These are phyloP conservation scores for Trididemnum miniatum DNA, from an alignment of 23 tunicate genomes.

Conservation along the genomic window DNA sequence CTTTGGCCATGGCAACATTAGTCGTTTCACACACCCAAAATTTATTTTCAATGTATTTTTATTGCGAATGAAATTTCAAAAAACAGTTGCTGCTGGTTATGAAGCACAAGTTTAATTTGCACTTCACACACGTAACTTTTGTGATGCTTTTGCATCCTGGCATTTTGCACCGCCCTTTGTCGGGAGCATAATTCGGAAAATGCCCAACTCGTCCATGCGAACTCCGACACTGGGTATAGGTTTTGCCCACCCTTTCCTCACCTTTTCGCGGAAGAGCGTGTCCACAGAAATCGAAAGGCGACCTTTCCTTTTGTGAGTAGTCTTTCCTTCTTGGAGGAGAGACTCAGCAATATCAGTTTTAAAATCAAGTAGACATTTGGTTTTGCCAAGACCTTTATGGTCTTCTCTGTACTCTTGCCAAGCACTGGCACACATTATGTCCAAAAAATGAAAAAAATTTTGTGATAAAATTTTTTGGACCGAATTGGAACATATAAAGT, in stretches of 20 bases:
- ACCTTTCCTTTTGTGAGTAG: neutral
- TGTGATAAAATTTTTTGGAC: neutral
- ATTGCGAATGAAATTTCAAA: slow-evolving; percentile 7
- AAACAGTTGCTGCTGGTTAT: neutral
- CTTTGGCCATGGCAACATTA: too few species aligned
- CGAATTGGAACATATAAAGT: neutral
- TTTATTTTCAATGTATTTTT: too few species aligned
- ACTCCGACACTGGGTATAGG: neutral
- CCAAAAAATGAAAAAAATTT: slow-evolving; percentile 13
- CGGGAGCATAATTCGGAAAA: neutral
- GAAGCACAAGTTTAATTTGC: slow-evolving; percentile 1
- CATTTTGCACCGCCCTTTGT: slow-evolving; percentile 15
- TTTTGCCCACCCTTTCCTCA: neutral
- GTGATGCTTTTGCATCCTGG: slow-evolving; percentile 18
- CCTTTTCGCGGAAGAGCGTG: neutral
- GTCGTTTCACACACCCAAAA: too few species aligned
- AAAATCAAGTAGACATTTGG: neutral
- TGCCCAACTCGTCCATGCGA: neutral
- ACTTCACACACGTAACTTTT: neutral
- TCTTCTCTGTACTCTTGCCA: neutral
- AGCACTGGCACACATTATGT: slow-evolving; percentile 15
- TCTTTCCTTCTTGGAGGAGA: neutral
- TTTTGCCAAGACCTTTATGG: neutral
- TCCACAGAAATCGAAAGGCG: neutral
- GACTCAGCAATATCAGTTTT: neutral